Evolutionary conservation across 2,113 vertebrate species (phyloP), one percentile per base, ranked within the genome.

Genomic region (Aptenodytes patagonicus): DNA sequence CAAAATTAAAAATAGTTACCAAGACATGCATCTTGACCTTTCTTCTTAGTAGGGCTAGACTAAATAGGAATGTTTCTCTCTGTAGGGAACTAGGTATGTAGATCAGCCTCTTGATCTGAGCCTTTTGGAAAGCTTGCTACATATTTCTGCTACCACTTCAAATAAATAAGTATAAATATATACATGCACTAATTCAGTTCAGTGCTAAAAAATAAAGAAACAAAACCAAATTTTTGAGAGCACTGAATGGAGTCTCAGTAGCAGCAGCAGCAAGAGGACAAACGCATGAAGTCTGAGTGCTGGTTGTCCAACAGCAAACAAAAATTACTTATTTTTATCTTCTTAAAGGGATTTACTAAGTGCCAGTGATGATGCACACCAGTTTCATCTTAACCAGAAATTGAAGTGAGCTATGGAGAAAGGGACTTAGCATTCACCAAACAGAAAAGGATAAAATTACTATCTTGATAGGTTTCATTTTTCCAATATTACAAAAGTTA

Each of bases 331-430:
- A 7, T 38, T 92, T 79, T 68, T n/a, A 25, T 55, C 66, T 88
- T 70, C 44, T 79, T 10, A 36, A n/a, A 72, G 36, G 17, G 28
- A 57, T 72, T 79, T 31, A 10, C 24, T 13, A 18, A 65, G 25
- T 16, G 8, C 60, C 60, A 78, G 0, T 0, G 7, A 17, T 3
- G 60, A 78, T 9, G 42, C 20, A 60, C 57, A 68, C 4, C 73
- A 54, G 21, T 57, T 61, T 44, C 29, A 64, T 2, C 34, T 73
- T 8, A 26, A 69, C 31, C 51, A 54, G 42, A 32, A 61, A 58
- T 1, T 36, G 6, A 36, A 87, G 64, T 1, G 55, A 71, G 36
- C 34, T 34, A 13, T 0, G 0, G 51, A 89, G 77, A 84, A 44
- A 4, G 0, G 16, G 49, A 40, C 14, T 36, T 13, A 9, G 57